These are phyloP conservation scores for Oligia latruncula DNA, from an alignment of 2,888 invertebrate genomes.

Conservation along the genomic window DNA sequence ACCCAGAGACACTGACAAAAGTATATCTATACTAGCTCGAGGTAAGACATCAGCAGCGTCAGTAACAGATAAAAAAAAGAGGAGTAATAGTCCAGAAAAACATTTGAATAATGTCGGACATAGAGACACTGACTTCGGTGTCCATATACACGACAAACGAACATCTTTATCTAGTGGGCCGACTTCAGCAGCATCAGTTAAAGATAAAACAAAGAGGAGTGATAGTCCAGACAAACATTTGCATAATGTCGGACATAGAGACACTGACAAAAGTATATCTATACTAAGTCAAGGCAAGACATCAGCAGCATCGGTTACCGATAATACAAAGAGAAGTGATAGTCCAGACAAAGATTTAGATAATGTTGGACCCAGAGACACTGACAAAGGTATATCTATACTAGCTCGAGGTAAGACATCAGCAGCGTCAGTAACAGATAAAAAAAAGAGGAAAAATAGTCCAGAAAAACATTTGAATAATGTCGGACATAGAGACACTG, in stretches of 20 bases:
- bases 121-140: neutral
- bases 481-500: neutral
- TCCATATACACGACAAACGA: neutral
- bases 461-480: neutral
- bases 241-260: too few relatives aligned
- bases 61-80: neutral
- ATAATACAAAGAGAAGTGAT: neutral
- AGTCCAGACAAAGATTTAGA: neutral
- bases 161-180: neutral
- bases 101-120: neutral
- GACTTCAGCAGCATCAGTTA: neutral
- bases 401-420: neutral
- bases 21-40: neutral
- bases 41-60: neutral
- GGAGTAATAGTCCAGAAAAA: neutral
- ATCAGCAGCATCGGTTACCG: neutral
- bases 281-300: neutral
- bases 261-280: neutral
- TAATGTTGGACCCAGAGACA: neutral
- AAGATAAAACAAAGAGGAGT: neutral
- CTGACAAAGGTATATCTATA: slow-evolving; percentile 2
- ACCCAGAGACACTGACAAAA: neutral
- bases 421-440: neutral
- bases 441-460: neutral
- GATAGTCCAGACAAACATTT: too few relatives aligned